Evolutionary conservation across 2,797 vertebrate genomes (phyloP).

Genomic region (Xenops minutus): DNA sequence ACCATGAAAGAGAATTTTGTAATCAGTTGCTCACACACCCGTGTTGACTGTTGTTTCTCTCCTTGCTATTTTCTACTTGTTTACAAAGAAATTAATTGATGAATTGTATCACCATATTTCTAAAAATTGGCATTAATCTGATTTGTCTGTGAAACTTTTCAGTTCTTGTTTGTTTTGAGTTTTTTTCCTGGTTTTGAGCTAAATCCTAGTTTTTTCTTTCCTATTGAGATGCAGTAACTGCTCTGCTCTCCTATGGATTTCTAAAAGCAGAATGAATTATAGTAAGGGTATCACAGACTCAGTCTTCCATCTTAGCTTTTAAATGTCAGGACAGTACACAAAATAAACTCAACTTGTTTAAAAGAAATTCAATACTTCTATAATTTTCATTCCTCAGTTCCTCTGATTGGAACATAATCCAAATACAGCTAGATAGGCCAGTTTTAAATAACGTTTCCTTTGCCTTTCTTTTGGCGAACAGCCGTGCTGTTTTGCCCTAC

Average conservation of each 20-base stretch:
- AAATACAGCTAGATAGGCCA: neutral
- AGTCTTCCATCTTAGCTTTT: neutral
- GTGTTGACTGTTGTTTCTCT: neutral
- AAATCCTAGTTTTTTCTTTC: neutral
- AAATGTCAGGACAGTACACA: neutral
- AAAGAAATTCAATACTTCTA: neutral
- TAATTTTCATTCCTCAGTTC: neutral
- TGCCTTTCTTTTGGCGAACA: neutral
- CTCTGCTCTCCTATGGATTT: neutral
- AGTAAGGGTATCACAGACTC: neutral
- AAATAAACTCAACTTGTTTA: neutral
- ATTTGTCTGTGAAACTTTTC: neutral
- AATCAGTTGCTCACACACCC: neutral
- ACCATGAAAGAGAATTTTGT: neutral
- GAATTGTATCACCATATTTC: neutral
- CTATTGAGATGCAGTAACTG: neutral
- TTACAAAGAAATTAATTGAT: neutral
- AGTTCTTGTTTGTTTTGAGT: neutral
- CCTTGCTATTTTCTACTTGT: neutral
- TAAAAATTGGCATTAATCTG: neutral
- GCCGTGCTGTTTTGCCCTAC: neutral
- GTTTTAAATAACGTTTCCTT: neutral
- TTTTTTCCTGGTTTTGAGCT: neutral
- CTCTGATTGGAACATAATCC: neutral
- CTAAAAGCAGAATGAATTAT: neutral